These are phyloP conservation scores for Drosophila siamana DNA, from an alignment of 2,888 invertebrate genomes.

Conservation along the genomic window DNA sequence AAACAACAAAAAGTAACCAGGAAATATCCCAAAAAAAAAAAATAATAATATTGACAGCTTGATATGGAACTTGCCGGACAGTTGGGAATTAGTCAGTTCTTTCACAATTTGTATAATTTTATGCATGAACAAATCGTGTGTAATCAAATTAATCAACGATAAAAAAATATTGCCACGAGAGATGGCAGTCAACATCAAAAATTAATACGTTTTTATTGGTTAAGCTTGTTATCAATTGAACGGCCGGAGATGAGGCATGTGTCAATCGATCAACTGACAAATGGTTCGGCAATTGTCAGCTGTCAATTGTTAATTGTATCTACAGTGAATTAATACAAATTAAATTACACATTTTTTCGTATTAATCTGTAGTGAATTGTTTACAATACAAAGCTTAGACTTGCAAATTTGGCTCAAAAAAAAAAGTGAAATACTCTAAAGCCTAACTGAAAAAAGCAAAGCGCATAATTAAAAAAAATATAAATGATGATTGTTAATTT, in stretches of 20 bases:
- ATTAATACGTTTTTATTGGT: constrained; percentile 25
- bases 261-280: constrained; percentile 30
- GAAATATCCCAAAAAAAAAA: neutral
- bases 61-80: constrained; percentile 6
- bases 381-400: neutral
- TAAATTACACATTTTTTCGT: constrained; percentile 1
- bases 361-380: neutral
- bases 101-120: constrained; percentile 39
- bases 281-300: constrained; percentile 17
- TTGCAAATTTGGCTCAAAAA: neutral
- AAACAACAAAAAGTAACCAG: neutral
- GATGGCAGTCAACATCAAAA: constrained; percentile 34
- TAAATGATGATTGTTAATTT: too few species aligned
- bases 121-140: constrained; percentile 44
- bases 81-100: constrained; percentile 24
- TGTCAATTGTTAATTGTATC: constrained; percentile 21
- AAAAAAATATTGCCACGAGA: constrained; percentile 6
- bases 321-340: neutral
- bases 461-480: too few species aligned
- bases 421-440: too few species aligned
- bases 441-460: too few species aligned
- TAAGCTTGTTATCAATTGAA: constrained; percentile 33
- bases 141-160: constrained; percentile 57
- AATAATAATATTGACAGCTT: constrained; percentile 32
- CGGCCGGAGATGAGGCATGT: constrained; percentile 2